These are phyloP conservation scores for Heloderma charlesbogerti DNA, from an alignment of 2,113 vertebrate genomes.

Conservation along the genomic window DNA sequence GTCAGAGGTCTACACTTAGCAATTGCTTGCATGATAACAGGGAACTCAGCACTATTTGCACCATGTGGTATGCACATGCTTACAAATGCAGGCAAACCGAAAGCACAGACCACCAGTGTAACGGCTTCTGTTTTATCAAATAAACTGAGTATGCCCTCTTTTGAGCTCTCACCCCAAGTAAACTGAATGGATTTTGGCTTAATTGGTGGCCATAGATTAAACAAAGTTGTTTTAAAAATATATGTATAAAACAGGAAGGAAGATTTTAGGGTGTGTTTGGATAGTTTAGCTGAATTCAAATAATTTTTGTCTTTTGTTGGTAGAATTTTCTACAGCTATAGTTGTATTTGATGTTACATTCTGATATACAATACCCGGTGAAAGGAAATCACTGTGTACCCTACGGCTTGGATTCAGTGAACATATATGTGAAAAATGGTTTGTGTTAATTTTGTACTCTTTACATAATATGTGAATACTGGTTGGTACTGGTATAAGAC, in stretches of 20 bases:
- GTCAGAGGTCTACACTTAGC: conserved; percentile 88
- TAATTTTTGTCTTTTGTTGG: background rate
- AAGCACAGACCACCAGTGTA: conserved; percentile 29
- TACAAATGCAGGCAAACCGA: conserved; percentile 58
- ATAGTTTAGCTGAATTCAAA: background rate
- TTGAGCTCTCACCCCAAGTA: background rate
- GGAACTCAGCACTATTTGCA: conserved; percentile 76
- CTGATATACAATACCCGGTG: background rate
- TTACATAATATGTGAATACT: background rate
- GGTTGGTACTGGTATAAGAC: background rate
- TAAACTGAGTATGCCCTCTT: conserved; percentile 10
- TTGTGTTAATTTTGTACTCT: background rate
- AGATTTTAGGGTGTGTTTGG: background rate
- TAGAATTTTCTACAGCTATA: background rate
- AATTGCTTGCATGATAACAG: conserved; percentile 88
- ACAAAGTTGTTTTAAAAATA: background rate
- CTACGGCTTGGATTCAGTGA: background rate
- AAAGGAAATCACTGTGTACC: background rate
- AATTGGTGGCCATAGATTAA: conserved; percentile 8
- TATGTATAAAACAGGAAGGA: no score
- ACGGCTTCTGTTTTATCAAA: conserved; percentile 44
- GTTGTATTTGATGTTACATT: background rate
- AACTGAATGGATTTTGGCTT: conserved; percentile 22
- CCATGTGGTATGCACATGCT: conserved; percentile 50
- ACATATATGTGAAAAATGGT: background rate